A percentile compares a stretch with the other conserved stretches of the same genome.
Evolutionary conservation across 2,888 invertebrate genomes (phyloP).

Genomic region (Catotricha subobsoleta): DNA sequence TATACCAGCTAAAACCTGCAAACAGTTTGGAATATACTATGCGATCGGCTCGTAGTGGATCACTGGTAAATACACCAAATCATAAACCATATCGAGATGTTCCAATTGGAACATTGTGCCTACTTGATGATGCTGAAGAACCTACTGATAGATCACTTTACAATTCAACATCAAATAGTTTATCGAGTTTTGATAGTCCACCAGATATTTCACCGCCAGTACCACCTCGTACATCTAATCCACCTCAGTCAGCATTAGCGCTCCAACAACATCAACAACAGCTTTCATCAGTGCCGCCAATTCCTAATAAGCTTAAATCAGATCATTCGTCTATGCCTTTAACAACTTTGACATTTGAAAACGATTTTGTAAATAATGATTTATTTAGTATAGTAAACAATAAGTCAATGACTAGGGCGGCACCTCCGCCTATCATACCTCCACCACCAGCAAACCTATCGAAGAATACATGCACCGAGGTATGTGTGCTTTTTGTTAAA

Average conservation of each 20-base stretch:
- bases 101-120: conserved; percentile 8
- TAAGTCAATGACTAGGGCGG: conserved; percentile 14
- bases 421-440: conserved; percentile 17
- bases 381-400: conserved; percentile 6
- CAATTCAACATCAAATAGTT: conserved; percentile 3
- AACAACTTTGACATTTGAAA: conserved; percentile 8
- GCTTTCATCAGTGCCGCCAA: background rate
- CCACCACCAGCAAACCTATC: conserved; percentile 5
- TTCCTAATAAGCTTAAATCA: background rate
- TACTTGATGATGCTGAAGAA: conserved; percentile 9
- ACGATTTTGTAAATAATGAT: conserved; percentile 10
- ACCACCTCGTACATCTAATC: conserved; percentile 16
- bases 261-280: background rate
- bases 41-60: conserved; percentile 1
- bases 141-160: background rate
- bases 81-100: background rate
- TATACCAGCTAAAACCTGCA: conserved; percentile 1
- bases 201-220: conserved; percentile 28
- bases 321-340: background rate
- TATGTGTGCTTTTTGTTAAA: too few relatives aligned
- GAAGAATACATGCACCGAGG: too few relatives aligned
- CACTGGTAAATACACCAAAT: conserved; percentile 4
- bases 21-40: conserved; percentile 1
- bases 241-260: background rate
- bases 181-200: conserved; percentile 19